Evolutionary conservation across 2,888 invertebrate species (phyloP), one percentile per base, ranked within the genome.

Genomic region (Xanthia icteritia): DNA sequence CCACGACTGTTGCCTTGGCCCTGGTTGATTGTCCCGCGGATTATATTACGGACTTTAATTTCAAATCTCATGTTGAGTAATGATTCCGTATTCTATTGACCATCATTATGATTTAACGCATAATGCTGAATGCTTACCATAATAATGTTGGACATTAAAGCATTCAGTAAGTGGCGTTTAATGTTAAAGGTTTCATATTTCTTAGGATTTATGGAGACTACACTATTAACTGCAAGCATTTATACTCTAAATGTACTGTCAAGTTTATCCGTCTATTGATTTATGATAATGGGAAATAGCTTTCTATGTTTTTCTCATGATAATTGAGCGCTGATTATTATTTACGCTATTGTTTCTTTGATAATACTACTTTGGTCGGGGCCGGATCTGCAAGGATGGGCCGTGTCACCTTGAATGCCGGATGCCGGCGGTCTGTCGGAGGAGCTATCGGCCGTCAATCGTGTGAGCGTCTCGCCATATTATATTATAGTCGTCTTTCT

Each of bases 401-500:
- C 88, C 86, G 94, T 94, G 95, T 96, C 96, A 96, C 96, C 96
- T 96, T 96, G 96, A 94, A 92, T 94, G 94, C 95, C 96, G 96
- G 96, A 96, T 95, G 95, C 94, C 94, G 93, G 88, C 92, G 86
- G 92, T 93, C 94, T 94, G 95, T 90, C 92, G 90, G 91, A 93
- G 94, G 90, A 95, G 92, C 94, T 96, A 96, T 96, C 95, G 95
- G 91, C 93, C 95, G 95, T 95, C 96, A 94, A 96, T 96, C 96
- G 95, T 93, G 92, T 92, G 92, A 94, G 92, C 93, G 93, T 93
- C 94, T 94, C 91, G 94, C 92, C 92, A 93, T 94, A 82, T 85
- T 85, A 94, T 95, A 94, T 94, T 95, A 94, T 92, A 92, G 89
- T 88, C 91, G 93, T 93, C 91, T 93, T 92, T 93, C 92, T 93